A percentile compares a stretch with the other conserved stretches of the same genome.
These are phyloP conservation scores for Nephila pilipes DNA, from an alignment of 1,140 invertebrate genomes.

Conservation along the genomic window DNA sequence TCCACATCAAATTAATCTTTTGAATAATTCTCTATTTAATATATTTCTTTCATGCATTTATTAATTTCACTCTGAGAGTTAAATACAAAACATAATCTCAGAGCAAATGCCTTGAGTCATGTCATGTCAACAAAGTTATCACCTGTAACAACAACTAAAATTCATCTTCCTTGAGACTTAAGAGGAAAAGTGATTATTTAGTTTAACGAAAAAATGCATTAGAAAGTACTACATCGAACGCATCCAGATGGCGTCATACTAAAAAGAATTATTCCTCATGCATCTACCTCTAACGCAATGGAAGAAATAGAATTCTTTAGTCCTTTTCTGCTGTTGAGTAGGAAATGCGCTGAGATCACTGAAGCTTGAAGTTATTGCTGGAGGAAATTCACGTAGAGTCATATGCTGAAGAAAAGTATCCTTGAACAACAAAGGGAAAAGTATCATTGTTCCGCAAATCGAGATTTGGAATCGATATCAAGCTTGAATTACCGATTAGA, in stretches of 20 bases:
- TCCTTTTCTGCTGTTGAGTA: background rate
- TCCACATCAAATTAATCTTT: no score
- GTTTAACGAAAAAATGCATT: background rate
- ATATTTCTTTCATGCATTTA: no score
- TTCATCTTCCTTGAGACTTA: no score
- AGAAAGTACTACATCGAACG: background rate
- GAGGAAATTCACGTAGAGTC: background rate
- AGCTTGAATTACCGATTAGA: background rate
- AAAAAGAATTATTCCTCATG: background rate
- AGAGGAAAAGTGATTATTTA: no score
- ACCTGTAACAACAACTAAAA: no score
- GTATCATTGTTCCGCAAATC: background rate
- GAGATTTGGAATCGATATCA: background rate
- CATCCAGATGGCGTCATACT: background rate
- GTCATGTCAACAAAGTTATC: no score
- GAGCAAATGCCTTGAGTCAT: no score
- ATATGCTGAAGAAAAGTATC: background rate
- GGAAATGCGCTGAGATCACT: background rate
- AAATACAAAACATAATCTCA: no score
- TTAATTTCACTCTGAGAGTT: no score
- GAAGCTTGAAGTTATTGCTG: background rate
- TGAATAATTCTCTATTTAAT: no score
- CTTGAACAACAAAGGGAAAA: background rate
- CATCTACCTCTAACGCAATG: background rate
- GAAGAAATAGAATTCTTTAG: background rate